Evolutionary conservation across 2,797 vertebrate genomes (phyloP).

Genomic region (Chrysocyon brachyurus): DNA sequence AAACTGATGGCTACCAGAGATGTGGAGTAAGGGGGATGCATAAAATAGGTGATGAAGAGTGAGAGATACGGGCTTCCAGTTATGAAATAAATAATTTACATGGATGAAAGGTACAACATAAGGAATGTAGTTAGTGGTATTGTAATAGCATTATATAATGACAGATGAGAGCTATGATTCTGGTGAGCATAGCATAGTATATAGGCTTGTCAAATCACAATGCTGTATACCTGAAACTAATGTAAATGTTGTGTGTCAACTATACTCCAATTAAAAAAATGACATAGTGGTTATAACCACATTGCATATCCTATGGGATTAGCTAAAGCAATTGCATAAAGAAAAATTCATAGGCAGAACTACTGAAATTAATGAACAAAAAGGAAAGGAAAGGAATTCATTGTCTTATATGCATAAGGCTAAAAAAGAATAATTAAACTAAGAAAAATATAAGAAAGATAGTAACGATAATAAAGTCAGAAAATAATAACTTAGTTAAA

Average conservation of each 20-base stretch:
- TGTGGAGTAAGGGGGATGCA: neutral
- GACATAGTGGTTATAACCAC: neutral
- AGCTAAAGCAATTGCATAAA: neutral
- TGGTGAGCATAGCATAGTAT: neutral
- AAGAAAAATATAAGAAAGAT: neutral
- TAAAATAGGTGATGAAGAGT: neutral
- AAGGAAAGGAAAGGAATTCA: neutral
- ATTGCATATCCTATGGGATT: neutral
- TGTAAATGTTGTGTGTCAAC: neutral
- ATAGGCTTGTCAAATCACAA: neutral
- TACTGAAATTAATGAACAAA: neutral
- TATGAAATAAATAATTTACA: neutral
- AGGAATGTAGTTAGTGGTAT: neutral
- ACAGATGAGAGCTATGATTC: neutral
- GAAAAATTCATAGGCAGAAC: neutral
- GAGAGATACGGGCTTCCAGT: neutral
- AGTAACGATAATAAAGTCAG: neutral
- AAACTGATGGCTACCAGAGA: neutral
- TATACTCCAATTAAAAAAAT: neutral
- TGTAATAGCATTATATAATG: neutral
- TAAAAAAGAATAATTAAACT: constrained; percentile 38
- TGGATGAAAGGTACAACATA: neutral
- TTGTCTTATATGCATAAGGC: neutral
- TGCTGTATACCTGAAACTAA: neutral
- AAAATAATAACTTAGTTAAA: neutral